Percentiles rank a stretch among this genome's conserved stretches.
These are phyloP conservation scores for Typhlichthys eigenmanni DNA, from an alignment of 2,797 vertebrate genomes.

Conservation along the genomic window DNA sequence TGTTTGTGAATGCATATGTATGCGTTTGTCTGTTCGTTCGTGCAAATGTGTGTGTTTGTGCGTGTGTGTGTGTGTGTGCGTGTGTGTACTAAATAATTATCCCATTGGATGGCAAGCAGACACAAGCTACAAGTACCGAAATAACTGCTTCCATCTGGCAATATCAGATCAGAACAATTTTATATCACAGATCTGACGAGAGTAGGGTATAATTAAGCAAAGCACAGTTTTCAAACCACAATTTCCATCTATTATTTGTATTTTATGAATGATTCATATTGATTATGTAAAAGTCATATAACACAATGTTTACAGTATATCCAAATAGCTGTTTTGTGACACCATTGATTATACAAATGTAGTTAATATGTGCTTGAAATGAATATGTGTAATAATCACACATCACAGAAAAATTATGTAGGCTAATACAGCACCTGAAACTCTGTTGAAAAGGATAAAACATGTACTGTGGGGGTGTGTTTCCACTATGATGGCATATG, in stretches of 20 bases:
- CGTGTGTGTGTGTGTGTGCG: neutral
- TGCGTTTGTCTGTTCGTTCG: neutral
- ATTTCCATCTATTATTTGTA: too few relatives aligned
- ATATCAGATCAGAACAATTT: neutral
- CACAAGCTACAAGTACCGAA: neutral
- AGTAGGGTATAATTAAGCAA: too few relatives aligned
- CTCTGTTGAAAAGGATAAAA: constrained; percentile 37
- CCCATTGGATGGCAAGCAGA: too few relatives aligned
- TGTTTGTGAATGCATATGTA: neutral
- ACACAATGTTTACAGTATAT: too few relatives aligned
- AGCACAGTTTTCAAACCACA: too few relatives aligned
- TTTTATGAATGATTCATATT: too few relatives aligned
- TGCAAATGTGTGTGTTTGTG: neutral
- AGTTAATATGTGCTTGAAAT: too few relatives aligned
- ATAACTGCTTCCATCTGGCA: constrained; percentile 3
- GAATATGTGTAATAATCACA: too few relatives aligned
- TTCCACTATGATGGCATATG: constrained; percentile 50
- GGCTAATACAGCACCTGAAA: constrained; percentile 35
- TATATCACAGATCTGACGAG: neutral
- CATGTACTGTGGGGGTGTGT: constrained; percentile 55
- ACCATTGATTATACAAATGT: too few relatives aligned
- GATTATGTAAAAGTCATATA: too few relatives aligned
- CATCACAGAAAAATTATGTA: constrained; percentile 4
- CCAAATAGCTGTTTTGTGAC: too few relatives aligned
- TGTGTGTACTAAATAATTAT: neutral